Evolutionary conservation across 2,797 vertebrate genomes (phyloP).

Genomic region (Gallinago stenura): DNA sequence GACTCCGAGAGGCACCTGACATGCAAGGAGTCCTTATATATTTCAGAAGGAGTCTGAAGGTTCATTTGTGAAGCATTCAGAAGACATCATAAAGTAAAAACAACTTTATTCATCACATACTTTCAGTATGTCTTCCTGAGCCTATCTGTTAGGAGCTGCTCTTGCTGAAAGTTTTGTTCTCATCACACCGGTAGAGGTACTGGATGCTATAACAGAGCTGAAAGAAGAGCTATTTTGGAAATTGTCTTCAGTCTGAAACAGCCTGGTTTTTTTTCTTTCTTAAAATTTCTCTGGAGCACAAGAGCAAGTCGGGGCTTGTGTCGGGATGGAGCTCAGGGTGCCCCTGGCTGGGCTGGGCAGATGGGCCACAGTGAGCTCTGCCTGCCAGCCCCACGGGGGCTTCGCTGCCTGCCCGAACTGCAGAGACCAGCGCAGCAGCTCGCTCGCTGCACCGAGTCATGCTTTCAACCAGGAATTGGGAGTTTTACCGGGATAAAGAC

Average conservation of each 20-base stretch:
- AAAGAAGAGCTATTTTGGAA: not conserved
- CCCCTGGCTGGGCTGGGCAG: not conserved
- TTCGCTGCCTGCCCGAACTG: rapidly evolving
- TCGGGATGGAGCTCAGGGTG: not conserved
- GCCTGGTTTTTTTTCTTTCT: not conserved
- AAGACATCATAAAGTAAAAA: not conserved
- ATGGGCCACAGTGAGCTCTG: not conserved
- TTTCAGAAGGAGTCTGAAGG: not conserved
- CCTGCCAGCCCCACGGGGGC: not conserved
- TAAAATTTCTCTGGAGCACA: not conserved
- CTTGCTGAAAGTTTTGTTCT: not conserved
- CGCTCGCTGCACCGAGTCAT: rapidly evolving
- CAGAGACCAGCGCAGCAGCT: not conserved
- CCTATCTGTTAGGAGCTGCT: not conserved
- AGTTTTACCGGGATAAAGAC: not conserved
- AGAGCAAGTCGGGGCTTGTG: not conserved
- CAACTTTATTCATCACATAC: not conserved
- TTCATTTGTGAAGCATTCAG: not conserved
- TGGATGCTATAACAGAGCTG: not conserved
- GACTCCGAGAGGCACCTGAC: not conserved
- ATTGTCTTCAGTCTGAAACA: not conserved
- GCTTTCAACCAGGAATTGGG: not conserved
- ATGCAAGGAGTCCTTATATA: not conserved
- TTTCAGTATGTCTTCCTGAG: not conserved
- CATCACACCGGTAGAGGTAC: rapidly evolving